These are phyloP conservation scores for Characodon lateralis DNA, from an alignment of 2,797 vertebrate genomes.

Conservation along the genomic window DNA sequence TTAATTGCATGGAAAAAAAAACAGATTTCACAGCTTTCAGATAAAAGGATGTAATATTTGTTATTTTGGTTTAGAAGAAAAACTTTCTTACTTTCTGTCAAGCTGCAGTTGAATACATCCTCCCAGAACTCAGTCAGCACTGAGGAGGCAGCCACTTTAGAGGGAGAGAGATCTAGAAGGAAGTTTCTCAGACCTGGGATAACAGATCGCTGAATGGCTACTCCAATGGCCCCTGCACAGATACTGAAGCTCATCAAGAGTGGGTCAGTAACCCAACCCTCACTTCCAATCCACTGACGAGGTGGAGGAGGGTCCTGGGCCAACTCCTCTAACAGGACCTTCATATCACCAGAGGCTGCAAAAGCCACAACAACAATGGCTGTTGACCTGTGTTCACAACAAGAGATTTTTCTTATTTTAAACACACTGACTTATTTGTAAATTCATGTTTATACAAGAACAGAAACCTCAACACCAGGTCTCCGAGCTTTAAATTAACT, in stretches of 20 bases:
- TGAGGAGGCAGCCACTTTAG: slow-evolving; percentile 48
- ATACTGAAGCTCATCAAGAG: slow-evolving; percentile 53
- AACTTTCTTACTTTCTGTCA: slow-evolving; percentile 51
- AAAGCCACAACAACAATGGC: slow-evolving; percentile 73
- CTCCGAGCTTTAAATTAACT: background rate
- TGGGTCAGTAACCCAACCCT: slow-evolving; percentile 71
- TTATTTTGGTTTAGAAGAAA: background rate
- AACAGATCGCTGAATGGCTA: slow-evolving; percentile 65
- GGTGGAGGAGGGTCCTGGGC: slow-evolving; percentile 45
- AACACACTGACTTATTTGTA: background rate
- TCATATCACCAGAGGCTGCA: slow-evolving; percentile 58
- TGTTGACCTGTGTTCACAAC: slow-evolving; percentile 59
- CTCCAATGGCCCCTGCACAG: slow-evolving; percentile 70
- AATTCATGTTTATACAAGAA: background rate
- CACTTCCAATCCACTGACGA: slow-evolving; percentile 76
- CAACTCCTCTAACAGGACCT: slow-evolving; percentile 67
- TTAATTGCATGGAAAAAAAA: background rate
- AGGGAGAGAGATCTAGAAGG: slow-evolving; percentile 56
- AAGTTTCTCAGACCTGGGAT: slow-evolving; percentile 74
- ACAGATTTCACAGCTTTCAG: background rate
- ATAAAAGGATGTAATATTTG: background rate
- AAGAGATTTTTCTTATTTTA: background rate
- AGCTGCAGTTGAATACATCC: slow-evolving; percentile 67
- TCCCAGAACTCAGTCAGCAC: slow-evolving; percentile 76
- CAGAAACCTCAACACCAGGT: background rate